These are phyloP conservation scores for Blastomussa wellsi DNA, from an alignment of 92 coral and sea anemone species.

Conservation along the genomic window DNA sequence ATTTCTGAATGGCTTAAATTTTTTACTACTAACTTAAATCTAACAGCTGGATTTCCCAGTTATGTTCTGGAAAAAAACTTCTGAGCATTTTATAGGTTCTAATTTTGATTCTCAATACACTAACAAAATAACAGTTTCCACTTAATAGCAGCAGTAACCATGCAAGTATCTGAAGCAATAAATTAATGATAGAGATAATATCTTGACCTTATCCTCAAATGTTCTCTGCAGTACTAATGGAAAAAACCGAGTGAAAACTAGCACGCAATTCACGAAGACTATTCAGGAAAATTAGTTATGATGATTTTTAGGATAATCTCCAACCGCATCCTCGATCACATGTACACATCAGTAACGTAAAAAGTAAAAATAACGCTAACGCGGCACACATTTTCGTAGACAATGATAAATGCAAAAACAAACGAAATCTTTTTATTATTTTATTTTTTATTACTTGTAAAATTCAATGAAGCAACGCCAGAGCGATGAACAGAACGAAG, in stretches of 20 bases:
- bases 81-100: not conserved
- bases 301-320: not conserved
- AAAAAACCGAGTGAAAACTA: not conserved
- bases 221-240: not conserved
- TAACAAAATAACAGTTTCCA: not conserved
- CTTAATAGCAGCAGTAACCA: not conserved
- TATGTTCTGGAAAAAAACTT: not conserved
- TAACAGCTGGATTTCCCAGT: not conserved
- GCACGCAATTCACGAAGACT: not conserved
- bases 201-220: not conserved
- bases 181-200: not conserved
- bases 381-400: not conserved
- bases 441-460: constrained; percentile 66
- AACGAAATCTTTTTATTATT: not conserved
- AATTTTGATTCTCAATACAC: not conserved
- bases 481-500: constrained; percentile 95
- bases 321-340: too few species aligned
- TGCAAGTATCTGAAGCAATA: not conserved
- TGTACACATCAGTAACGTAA: too few species aligned
- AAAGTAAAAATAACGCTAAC: not conserved
- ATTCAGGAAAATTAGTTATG: not conserved
- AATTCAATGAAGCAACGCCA: constrained; percentile 92
- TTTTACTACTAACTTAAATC: not conserved
- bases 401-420: not conserved
- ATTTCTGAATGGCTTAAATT: constrained; percentile 14